A percentile compares a stretch with the other conserved stretches of the same genome.
Conservation (phyloP, 1,140 invertebrate species). For the Spodoptera litura region DNA sequence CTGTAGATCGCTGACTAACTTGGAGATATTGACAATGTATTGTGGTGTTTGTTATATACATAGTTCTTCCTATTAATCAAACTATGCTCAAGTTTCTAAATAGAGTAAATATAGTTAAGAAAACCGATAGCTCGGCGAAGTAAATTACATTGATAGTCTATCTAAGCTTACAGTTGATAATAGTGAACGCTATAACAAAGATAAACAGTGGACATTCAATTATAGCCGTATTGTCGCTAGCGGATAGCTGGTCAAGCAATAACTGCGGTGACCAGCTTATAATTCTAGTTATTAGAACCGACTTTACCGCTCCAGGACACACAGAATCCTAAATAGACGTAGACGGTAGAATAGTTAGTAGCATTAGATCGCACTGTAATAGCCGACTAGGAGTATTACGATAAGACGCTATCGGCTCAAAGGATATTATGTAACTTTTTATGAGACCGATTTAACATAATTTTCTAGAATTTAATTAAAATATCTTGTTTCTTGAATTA, state of each 20-base stretch:
- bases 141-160: slow-evolving; percentile 11
- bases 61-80: slow-evolving; percentile 3
- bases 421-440: slow-evolving; percentile 23
- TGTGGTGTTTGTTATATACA: slow-evolving; percentile 17
- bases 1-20: slow-evolving; percentile 47
- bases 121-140: background rate
- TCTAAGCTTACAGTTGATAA: slow-evolving; percentile 11
- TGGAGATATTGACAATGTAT: slow-evolving; percentile 34
- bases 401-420: slow-evolving; percentile 27
- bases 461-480: slow-evolving; percentile 27
- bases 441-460: slow-evolving; percentile 15
- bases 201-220: slow-evolving; percentile 61
- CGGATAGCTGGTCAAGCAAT: slow-evolving; percentile 50
- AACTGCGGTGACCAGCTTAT: slow-evolving; percentile 58
- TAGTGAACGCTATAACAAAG: slow-evolving; percentile 39
- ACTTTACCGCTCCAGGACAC: slow-evolving; percentile 57
- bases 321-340: slow-evolving; percentile 63
- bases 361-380: slow-evolving; percentile 19
- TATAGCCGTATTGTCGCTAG: slow-evolving; percentile 54
- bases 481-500: slow-evolving; percentile 10
- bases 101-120: slow-evolving; percentile 6
- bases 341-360: slow-evolving; percentile 25
- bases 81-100: slow-evolving; percentile 28
- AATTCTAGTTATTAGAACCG: slow-evolving; percentile 63
- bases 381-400: slow-evolving; percentile 12